These are phyloP conservation scores for Propithecus deckenii DNA, from an alignment of 2,797 vertebrate species.

Conservation along the genomic window DNA sequence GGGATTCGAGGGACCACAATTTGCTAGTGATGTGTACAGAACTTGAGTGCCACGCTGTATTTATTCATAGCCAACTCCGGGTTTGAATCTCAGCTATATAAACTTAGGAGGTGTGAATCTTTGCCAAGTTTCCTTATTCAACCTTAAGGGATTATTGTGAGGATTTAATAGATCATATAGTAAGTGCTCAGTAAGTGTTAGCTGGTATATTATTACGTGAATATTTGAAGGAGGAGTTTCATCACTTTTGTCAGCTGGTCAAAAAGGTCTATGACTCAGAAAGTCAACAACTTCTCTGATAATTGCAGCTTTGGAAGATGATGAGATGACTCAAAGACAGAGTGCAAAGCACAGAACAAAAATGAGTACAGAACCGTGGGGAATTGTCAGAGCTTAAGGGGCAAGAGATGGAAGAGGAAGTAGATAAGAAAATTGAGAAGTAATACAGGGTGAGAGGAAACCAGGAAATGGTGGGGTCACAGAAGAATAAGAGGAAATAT, in stretches of 20 bases:
- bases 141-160: background rate
- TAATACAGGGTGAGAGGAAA: background rate
- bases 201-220: background rate
- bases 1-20: background rate
- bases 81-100: background rate
- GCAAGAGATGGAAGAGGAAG: slow-evolving; percentile 7
- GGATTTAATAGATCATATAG: background rate
- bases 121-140: background rate
- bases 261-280: background rate
- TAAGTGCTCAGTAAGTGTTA: background rate
- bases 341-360: background rate
- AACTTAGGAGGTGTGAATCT: background rate
- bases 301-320: background rate
- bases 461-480: background rate
- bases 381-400: background rate
- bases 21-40: background rate
- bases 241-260: background rate
- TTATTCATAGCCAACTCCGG: background rate
- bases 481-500: slow-evolving; percentile 38
- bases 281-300: background rate
- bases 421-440: slow-evolving; percentile 18
- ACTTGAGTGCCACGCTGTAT: background rate
- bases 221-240: background rate
- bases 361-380: background rate
- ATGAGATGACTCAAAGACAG: background rate